phyloP scores from a whole-genome alignment of 2,888 invertebrate genomes.

The Limnephilus marmoratus region DNA sequence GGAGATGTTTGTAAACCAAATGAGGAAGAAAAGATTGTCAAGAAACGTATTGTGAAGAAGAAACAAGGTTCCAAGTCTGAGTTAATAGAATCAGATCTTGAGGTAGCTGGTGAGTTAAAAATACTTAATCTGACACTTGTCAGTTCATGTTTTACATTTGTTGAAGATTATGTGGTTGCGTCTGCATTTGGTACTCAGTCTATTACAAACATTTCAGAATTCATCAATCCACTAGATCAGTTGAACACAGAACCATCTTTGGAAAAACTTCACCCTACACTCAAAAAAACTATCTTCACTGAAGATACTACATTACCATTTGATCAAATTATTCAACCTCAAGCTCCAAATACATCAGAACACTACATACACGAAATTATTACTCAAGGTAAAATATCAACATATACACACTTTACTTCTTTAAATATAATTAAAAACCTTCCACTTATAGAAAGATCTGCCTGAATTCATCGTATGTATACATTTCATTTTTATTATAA shows the following conservation, averaged over 20 bases:
- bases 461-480: slow-evolving; percentile 20
- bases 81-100: slow-evolving; percentile 67
- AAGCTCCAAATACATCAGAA: slow-evolving; percentile 53
- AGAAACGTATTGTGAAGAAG: slow-evolving; percentile 71
- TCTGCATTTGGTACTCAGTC: slow-evolving; percentile 3
- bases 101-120: background rate
- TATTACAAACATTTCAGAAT: slow-evolving; percentile 31
- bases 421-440: background rate
- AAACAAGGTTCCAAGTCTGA: slow-evolving; percentile 68
- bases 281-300: slow-evolving; percentile 49
- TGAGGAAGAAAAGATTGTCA: slow-evolving; percentile 70
- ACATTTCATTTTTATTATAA: background rate
- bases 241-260: slow-evolving; percentile 50
- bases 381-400: slow-evolving; percentile 57
- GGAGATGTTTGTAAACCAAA: slow-evolving; percentile 69
- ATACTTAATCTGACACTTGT: slow-evolving; percentile 6
- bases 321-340: slow-evolving; percentile 44
- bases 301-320: slow-evolving; percentile 45
- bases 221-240: slow-evolving; percentile 43
- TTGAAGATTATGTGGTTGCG: background rate
- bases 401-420: background rate
- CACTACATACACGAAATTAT: slow-evolving; percentile 54
- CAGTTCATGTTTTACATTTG: slow-evolving; percentile 13
- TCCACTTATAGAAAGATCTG: background rate
- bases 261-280: slow-evolving; percentile 42